These are phyloP conservation scores for Gymnorhina tibicen DNA, from an alignment of 2,113 vertebrate species.

Conservation along the genomic window DNA sequence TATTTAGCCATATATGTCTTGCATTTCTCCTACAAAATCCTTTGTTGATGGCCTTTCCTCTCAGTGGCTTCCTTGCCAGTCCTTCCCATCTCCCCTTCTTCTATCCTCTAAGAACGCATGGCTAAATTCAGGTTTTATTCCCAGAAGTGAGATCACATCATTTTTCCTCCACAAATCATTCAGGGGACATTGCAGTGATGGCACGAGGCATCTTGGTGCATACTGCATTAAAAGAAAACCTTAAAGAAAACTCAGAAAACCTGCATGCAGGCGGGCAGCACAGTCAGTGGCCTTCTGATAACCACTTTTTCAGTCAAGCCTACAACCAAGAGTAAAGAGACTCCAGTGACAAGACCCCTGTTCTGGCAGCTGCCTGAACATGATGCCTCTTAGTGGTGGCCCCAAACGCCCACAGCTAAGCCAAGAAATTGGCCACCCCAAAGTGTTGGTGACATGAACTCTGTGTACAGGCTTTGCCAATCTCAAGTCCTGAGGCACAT, in stretches of 20 bases:
- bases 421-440: neutral
- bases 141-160: neutral
- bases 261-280: neutral
- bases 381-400: neutral
- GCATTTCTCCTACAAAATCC: neutral
- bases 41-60: neutral
- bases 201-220: neutral
- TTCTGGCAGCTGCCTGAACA: neutral
- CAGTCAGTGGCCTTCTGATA: neutral
- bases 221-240: neutral
- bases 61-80: neutral
- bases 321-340: neutral
- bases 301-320: neutral
- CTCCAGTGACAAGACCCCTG: neutral
- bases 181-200: neutral
- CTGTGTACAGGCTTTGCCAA: neutral
- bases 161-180: neutral
- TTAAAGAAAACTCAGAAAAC: neutral
- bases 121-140: neutral
- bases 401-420: neutral
- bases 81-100: neutral
- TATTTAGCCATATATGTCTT: constrained; percentile 2
- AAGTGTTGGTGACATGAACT: neutral
- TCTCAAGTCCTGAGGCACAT: neutral
- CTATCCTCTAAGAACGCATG: neutral